Base-by-base conservation (phyloP, 2,113 vertebrate genomes). In the Ictalurus punctatus region DNA sequence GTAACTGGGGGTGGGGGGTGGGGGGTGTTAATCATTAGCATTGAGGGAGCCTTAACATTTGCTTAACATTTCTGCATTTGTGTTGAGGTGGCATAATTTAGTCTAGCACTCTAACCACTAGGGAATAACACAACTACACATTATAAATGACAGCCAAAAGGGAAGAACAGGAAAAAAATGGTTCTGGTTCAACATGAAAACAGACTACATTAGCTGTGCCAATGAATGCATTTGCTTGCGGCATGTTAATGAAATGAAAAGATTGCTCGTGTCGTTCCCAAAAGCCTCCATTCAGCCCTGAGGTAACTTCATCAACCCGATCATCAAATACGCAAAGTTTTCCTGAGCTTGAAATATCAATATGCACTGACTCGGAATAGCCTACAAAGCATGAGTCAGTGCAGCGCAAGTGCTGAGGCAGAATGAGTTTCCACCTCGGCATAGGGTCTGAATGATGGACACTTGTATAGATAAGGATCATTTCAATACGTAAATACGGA, bases 291-390 rank as follows among this genome's bases (percentile, higher is more conserved):
- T 37, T 34, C 30, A 59, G 12, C 52, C 54, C 19, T 25, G 5
- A 25, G 30, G 54, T 34, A 17, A 74, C 69, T 40, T 37, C 52
- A 56, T 4, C 48, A 73, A 23, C 23, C 71, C 52, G n/a, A 74
- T 40, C 54, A 59, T 44, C 25, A 63, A 30, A 78, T 48, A 37
- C 71, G 56, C 85, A 48, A 78, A 86, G 85, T 86, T 63, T 79
- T 44, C 73, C 54, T 17, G 56, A 27, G 37, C 54, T 23, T 23
- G 58, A 63, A 63, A 63, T 48, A 79, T 86, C 37, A 74, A 74
- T 56, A 86, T 37, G 52, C 65, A n/a, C 34, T 44, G 71, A 5
- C 17, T n/a, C 37, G 84, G 19, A 56, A 56, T 23, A 48, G 6
- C 44, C 44, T 48, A 34, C 1, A 74, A 85, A 54, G 7, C 30